Evolutionary conservation across 2,888 invertebrate genomes (phyloP).

Genomic region (Artemia sinica): DNA sequence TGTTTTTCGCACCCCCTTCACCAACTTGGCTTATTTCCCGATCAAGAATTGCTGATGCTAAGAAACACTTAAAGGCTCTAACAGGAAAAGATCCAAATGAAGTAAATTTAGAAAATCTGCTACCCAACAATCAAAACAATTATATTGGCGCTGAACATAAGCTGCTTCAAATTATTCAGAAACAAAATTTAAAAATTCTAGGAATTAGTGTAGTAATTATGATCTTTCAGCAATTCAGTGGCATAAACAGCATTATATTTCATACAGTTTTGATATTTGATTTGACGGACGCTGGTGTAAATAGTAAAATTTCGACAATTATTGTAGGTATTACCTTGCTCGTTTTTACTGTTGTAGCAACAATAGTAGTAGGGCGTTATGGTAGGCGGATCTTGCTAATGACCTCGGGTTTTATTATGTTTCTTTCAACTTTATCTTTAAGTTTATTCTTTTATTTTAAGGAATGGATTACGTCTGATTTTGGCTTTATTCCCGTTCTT

Average conservation of each 20-base stretch:
- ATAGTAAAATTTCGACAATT: neutral
- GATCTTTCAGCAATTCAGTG: conserved; percentile 3
- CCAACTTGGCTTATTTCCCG: neutral
- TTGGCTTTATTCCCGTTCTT: neutral
- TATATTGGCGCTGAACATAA: neutral
- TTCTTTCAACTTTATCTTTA: neutral
- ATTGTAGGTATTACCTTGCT: neutral
- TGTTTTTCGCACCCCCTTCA: neutral
- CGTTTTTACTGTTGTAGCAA: neutral
- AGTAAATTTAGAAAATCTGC: neutral
- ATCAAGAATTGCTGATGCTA: neutral
- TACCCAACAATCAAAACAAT: neutral
- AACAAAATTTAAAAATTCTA: neutral
- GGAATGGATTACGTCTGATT: neutral
- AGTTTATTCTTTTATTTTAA: neutral
- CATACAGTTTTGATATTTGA: neutral
- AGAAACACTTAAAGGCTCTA: neutral
- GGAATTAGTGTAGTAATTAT: neutral
- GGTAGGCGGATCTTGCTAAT: neutral
- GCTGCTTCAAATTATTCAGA: neutral
- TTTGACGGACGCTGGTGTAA: neutral
- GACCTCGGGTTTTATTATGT: neutral
- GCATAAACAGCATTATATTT: conserved; percentile 3
- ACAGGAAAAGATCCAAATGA: neutral
- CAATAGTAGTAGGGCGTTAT: neutral